Evolutionary conservation across 2,113 vertebrate species (phyloP), one percentile per base, ranked within the genome.

Genomic region (Rhabdornis inornatus): DNA sequence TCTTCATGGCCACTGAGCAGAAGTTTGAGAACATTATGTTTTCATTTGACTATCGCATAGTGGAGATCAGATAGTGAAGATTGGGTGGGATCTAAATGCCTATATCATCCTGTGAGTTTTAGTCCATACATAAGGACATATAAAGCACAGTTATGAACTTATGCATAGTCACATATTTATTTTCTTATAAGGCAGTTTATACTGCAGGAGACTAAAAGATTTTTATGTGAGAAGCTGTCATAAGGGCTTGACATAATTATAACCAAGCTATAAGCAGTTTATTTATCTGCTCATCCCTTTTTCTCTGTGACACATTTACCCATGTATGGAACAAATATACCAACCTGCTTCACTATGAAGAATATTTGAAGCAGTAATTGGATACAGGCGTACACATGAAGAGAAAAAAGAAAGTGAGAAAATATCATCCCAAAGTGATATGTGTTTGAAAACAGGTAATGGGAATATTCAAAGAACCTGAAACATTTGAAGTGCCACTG

Each of bases 291-390:
- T 82, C n/a, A 82, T 79, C 30, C 8, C 7, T 47, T 91, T 91
- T 84, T 13, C 14, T 44, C 59, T 44, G 49, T 71, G n/a, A 53
- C 28, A 45, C 11, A 19, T 93, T 88, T 92, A 60, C 27, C 31
- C 8, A 50, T 12, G 37, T 53, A 61, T 39, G 49, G 55, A 91
- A 61, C n/a, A 75, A 45, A 40, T 76, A 66, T 10, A 40, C 19
- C 33, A 80, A 18, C 15, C 28, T 80, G 42, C 20, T 77, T 30
- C 4, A 27, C 40, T 57, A 5, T 24, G 18, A 87, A 68, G 52
- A 72, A n/a, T 71, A 82, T 87, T 92, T 89, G 81, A 76, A 75
- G n/a, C 24, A 94, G 83, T 87, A 84, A 70, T 57, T 75, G 49
- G 40, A 52, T 84, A 82, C 47, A 87, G 49, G 31, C 4, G 0